These are phyloP conservation scores for Melanerpes formicivorus DNA, from an alignment of 2,113 vertebrate genomes.

Conservation along the genomic window DNA sequence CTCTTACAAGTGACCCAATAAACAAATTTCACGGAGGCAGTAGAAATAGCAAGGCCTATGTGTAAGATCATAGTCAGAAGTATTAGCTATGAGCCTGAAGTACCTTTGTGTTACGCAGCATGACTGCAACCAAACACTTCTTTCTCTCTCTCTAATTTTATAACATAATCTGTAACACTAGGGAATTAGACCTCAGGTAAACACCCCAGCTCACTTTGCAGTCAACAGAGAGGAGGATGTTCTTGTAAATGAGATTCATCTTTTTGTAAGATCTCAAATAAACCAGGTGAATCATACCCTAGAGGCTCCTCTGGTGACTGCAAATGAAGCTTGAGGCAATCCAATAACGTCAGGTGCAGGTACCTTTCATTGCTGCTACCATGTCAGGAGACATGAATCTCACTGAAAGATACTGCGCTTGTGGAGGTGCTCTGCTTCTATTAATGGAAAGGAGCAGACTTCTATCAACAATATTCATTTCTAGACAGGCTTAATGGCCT, in stretches of 20 bases:
- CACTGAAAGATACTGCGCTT: not conserved
- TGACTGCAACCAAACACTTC: not conserved
- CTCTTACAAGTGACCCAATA: not conserved
- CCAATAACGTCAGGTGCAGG: not conserved
- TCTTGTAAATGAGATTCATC: conserved; percentile 45
- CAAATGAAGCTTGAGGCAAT: not conserved
- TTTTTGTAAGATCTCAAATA: conserved; percentile 2
- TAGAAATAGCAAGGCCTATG: not conserved
- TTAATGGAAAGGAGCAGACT: not conserved
- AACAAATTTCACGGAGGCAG: not conserved
- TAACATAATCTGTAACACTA: not conserved
- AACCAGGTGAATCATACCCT: not conserved
- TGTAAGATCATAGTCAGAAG: not conserved
- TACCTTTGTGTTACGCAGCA: not conserved
- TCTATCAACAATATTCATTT: not conserved
- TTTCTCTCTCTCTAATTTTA: not conserved
- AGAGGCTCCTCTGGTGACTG: not conserved
- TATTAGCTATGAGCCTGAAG: not conserved
- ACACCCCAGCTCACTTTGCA: not conserved
- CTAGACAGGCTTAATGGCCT: not conserved
- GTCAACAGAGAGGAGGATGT: not conserved
- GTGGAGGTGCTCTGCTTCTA: not conserved
- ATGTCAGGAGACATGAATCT: not conserved
- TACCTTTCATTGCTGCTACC: not conserved
- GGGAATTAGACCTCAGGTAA: not conserved